Base-by-base conservation (phyloP, 2,113 vertebrate species). In the Taxidea taxus region DNA sequence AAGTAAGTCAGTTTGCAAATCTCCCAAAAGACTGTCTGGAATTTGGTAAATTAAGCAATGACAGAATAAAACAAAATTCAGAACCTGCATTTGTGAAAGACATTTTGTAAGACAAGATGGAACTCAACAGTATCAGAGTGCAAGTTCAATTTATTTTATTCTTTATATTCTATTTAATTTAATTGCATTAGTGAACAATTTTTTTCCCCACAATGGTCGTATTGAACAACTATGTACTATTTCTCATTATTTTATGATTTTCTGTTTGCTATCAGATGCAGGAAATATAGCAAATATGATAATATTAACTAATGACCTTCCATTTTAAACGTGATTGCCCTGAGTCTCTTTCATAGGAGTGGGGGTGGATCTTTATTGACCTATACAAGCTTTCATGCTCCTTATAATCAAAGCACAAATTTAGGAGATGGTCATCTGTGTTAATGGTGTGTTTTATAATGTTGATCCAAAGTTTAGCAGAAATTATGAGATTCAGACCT, bases 61-160 rank as follows among this genome's bases (percentile, higher is more conserved):
- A 83, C n/a, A 96, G 25, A 13, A 74, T 90, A 97, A 91, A 96
- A 81, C 23, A 92, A 96, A 95, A 94, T 87, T 97, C 34, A 94
- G 68, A 90, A 72, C 4, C 49, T 87, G 20, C 29, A 58, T 87
- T 84, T 95, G 44, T 85, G 54, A 87, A 86, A 77, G 39, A 8
- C 68, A 7, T 91, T 97, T 74, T 62, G 11, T 62, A 49, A 66
- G 23, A 95, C n/a, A 70, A 37, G 16, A 62, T 62, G 78, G 42
- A 83, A 94, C 81, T 96, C 12, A 81, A 23, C n/a, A 91, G 64
- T 87, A 44, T 51, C 60, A 1, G 60, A 66, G 37, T 83, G n/a
- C 25, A 97, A 93, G 92, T 94, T 87, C 70, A 75, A 94, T 82
- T 92, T 66, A 94, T 95, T 95, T 81, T 95, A 93, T 68, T 88